Conservation (phyloP, 2,797 vertebrate genomes). For the Cirrhinus molitorella region DNA sequence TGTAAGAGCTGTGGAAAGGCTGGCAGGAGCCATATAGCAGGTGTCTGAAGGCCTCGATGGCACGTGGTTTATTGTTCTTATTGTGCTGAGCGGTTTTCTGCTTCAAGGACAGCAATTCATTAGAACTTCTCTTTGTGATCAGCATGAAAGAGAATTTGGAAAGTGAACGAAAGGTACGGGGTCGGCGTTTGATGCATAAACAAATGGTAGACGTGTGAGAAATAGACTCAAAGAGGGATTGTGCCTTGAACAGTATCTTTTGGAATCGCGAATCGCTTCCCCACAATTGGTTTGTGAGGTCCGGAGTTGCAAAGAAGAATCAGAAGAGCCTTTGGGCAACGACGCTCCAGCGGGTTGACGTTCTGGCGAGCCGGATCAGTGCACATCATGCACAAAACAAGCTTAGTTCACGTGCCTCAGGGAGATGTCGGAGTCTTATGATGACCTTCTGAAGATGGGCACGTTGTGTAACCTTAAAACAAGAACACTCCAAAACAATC, state of each 20-base stretch:
- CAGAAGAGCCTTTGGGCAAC: conserved; percentile 38
- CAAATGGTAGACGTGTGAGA: not conserved
- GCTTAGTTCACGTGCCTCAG: not conserved
- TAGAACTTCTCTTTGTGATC: conserved; percentile 47
- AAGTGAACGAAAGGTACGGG: conserved; percentile 33
- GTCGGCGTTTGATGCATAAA: conserved; percentile 34
- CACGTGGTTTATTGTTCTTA: conserved; percentile 33
- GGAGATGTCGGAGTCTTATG: conserved; percentile 10
- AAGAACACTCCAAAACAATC: conserved; percentile 32
- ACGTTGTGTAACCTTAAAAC: conserved; percentile 29
- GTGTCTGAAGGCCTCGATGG: conserved; percentile 28
- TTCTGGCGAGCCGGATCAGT: conserved; percentile 2
- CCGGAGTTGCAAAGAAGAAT: conserved; percentile 29
- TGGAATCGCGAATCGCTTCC: conserved; percentile 29
- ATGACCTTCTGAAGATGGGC: conserved; percentile 29
- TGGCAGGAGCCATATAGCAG: not conserved
- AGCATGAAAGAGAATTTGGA: conserved; percentile 39
- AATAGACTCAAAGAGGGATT: conserved; percentile 8
- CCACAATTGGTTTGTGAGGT: conserved; percentile 21
- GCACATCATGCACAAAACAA: conserved; percentile 12
- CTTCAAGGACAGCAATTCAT: conserved; percentile 42
- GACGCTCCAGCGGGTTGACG: not conserved
- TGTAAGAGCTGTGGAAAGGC: not conserved
- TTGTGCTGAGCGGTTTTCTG: conserved; percentile 19
- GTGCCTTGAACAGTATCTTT: conserved; percentile 21